Evolutionary conservation across 1,140 invertebrate species (phyloP), one percentile per base, ranked within the genome.

Genomic region (Eumaeus atala): DNA sequence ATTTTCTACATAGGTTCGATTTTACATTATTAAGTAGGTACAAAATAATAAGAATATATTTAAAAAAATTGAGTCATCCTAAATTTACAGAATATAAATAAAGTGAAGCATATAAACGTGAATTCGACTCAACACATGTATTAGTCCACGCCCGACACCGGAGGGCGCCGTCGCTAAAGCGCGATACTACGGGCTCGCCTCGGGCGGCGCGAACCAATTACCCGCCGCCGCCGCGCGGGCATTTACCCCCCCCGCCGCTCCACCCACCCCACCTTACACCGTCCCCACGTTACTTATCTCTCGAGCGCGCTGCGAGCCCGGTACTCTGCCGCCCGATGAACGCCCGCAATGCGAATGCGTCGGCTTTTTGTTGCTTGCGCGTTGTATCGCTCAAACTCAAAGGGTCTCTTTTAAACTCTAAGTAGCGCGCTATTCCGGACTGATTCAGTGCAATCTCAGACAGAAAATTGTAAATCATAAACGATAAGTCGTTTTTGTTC

Each of bases 131-230:
- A 49, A 73, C 28, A 9, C 21, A 16, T 57, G 17, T 56, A 37
- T 28, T 53, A 59, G 40, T 65, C 62, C 69, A 63, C 65, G 70
- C 67, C 64, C 77, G 75, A 77, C 77, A 81, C 76, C 77, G 80
- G 76, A 77, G 80, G 80, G 80, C 76, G 80, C 77, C 84, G 87
- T 89, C 88, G 88, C 89, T 89, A 90, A 89, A 89, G 87, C 84
- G 85, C 86, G 84, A 85, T 88, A 86, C 83, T 87, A 83, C 84
- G 76, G 86, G 87, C 87, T 89, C 86, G 89, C 75, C 74, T 82
- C 77, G 73, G 82, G 80, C 84, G 83, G 80, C 74, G 77, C 79
- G 80, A 85, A 87, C 87, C 85, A 84, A 85, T 84, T 83, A 87
- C 78, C 85, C 72, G 73, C 69, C 76, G 74, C 69, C 77, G 75